phyloP scores from a whole-genome alignment of 2,888 invertebrate genomes.

The Strigamia transsilvanica region DNA sequence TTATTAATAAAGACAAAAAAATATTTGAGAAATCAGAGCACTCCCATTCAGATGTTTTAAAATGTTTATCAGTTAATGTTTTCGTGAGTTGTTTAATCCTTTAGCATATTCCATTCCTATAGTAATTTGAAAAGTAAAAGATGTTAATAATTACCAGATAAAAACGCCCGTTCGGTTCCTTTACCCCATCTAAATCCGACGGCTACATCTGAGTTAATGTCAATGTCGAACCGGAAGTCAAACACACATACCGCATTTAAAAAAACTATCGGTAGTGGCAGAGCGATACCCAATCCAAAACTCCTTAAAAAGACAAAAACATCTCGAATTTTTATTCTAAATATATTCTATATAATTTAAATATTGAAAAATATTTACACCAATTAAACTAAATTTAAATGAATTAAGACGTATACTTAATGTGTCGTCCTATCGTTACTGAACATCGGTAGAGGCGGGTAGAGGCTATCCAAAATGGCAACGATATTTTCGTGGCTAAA shows the following conservation, averaged over 20 bases:
- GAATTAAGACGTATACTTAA: too few species aligned
- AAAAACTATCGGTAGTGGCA: background rate
- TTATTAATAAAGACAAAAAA: background rate
- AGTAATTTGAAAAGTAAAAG: background rate
- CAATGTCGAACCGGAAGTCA: background rate
- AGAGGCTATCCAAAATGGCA: too few species aligned
- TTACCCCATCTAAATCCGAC: background rate
- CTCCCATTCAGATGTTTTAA: too few species aligned
- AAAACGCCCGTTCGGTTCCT: background rate
- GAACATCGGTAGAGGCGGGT: too few species aligned
- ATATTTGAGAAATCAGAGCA: too few species aligned
- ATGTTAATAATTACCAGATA: background rate
- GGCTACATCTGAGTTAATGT: background rate
- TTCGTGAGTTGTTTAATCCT: background rate
- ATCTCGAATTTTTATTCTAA: too few species aligned
- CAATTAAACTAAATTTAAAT: too few species aligned
- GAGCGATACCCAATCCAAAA: background rate
- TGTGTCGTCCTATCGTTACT: too few species aligned
- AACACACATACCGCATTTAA: background rate
- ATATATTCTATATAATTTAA: too few species aligned
- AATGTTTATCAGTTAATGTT: background rate
- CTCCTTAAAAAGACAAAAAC: too few species aligned
- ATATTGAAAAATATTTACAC: too few species aligned
- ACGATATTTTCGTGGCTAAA: too few species aligned
- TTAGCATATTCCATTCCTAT: background rate